Conservation (phyloP, 2,888 invertebrate species). For the Plutella xylostella region DNA sequence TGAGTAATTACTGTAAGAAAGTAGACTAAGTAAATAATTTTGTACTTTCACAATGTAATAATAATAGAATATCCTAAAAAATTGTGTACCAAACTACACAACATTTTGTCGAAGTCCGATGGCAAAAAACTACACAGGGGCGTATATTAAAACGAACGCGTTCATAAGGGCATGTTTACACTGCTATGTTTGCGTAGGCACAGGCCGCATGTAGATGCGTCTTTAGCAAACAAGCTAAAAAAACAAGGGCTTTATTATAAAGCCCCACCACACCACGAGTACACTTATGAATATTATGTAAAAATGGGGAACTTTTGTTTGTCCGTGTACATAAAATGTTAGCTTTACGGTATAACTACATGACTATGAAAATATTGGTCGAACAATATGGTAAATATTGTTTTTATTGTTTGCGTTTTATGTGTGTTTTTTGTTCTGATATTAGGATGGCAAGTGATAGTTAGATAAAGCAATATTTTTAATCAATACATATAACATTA, state of each 20-base stretch:
- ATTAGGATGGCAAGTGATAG: too few relatives aligned
- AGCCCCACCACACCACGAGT: constrained; percentile 27
- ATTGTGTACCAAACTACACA: too few relatives aligned
- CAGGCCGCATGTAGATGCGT: constrained; percentile 60
- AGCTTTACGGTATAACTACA: neutral
- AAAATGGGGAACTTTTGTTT: too few relatives aligned
- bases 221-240: constrained; percentile 64
- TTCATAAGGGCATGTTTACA: constrained; percentile 62
- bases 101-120: too few relatives aligned
- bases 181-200: constrained; percentile 53
- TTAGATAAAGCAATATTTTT: too few relatives aligned
- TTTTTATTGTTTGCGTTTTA: constrained; percentile 34
- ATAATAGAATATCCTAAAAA: too few relatives aligned
- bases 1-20: too few relatives aligned
- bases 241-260: constrained; percentile 58
- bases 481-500: too few relatives aligned
- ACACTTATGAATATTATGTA: too few relatives aligned
- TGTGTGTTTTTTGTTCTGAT: constrained; percentile 30
- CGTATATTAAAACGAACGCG: constrained; percentile 48
- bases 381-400: neutral
- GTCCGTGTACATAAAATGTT: neutral
- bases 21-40: too few relatives aligned
- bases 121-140: constrained; percentile 27
- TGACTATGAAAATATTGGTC: neutral
- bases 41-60: too few relatives aligned